These are phyloP conservation scores for Rhagologus leucostigma DNA, from an alignment of 2,113 vertebrate genomes.

Conservation along the genomic window DNA sequence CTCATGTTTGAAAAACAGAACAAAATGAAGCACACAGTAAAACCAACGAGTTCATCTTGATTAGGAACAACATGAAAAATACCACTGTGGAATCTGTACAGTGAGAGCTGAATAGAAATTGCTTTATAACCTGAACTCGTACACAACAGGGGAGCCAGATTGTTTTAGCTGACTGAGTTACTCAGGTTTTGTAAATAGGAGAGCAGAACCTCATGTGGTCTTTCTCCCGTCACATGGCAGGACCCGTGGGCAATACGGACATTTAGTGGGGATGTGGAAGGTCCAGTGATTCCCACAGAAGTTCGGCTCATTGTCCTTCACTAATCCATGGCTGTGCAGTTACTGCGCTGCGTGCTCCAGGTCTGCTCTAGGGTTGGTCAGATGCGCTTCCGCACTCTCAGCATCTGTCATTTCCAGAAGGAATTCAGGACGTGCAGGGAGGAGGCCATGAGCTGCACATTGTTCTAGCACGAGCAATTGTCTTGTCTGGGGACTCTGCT, in stretches of 20 bases:
- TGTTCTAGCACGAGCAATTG: background rate
- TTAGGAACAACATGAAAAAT: background rate
- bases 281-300: background rate
- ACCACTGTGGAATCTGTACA: background rate
- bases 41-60: background rate
- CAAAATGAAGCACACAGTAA: background rate
- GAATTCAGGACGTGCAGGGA: background rate
- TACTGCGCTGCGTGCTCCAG: background rate
- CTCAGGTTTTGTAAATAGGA: background rate
- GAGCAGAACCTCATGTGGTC: background rate
- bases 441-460: background rate
- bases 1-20: background rate
- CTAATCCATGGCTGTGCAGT: background rate
- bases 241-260: background rate
- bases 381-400: background rate
- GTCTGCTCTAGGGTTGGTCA: background rate
- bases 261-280: background rate
- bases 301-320: background rate
- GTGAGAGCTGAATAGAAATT: background rate
- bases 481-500: background rate
- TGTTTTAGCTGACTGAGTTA: constrained; percentile 4
- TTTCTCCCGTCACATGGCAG: background rate
- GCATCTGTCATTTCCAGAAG: constrained; percentile 11
- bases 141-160: background rate
- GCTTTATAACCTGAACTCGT: background rate